Conservation (phyloP, 1,140 invertebrate species). For the Danaus melanippus region DNA sequence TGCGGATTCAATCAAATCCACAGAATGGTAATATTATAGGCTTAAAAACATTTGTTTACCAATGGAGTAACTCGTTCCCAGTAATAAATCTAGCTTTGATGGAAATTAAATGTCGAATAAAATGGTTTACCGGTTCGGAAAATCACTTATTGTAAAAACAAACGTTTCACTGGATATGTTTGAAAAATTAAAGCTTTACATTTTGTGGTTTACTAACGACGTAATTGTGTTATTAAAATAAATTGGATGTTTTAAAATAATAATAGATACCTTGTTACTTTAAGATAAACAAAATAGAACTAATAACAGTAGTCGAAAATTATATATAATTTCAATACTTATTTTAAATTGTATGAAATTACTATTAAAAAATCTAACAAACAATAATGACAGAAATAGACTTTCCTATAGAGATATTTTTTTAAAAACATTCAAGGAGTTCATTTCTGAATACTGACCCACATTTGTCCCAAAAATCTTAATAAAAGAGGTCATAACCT, state of each 20-base stretch:
- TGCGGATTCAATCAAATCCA: slow-evolving; percentile 67
- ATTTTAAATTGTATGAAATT: too few relatives aligned
- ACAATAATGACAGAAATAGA: too few relatives aligned
- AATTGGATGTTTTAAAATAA: slow-evolving; percentile 2
- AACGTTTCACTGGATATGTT: slow-evolving; percentile 10
- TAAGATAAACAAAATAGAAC: too few relatives aligned
- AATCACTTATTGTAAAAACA: slow-evolving; percentile 10
- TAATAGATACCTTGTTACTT: too few relatives aligned
- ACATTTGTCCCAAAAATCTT: too few relatives aligned
- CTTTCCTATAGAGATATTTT: too few relatives aligned
- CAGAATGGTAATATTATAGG: slow-evolving; percentile 56
- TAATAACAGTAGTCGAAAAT: too few relatives aligned
- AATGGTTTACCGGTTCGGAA: slow-evolving; percentile 10
- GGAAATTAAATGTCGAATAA: slow-evolving; percentile 17
- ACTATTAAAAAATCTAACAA: too few relatives aligned
- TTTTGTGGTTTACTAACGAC: slow-evolving; percentile 16
- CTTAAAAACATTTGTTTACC: slow-evolving; percentile 49
- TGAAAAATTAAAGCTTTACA: slow-evolving; percentile 16
- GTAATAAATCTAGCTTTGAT: slow-evolving; percentile 22
- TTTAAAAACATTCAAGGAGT: too few relatives aligned
- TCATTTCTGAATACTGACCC: too few relatives aligned
- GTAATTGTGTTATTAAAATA: slow-evolving; percentile 10
- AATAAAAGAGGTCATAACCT: too few relatives aligned
- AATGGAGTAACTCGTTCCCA: slow-evolving; percentile 31
- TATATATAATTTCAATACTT: too few relatives aligned